Evolutionary conservation across 2,113 vertebrate species (phyloP).

Genomic region (Chauna torquata): DNA sequence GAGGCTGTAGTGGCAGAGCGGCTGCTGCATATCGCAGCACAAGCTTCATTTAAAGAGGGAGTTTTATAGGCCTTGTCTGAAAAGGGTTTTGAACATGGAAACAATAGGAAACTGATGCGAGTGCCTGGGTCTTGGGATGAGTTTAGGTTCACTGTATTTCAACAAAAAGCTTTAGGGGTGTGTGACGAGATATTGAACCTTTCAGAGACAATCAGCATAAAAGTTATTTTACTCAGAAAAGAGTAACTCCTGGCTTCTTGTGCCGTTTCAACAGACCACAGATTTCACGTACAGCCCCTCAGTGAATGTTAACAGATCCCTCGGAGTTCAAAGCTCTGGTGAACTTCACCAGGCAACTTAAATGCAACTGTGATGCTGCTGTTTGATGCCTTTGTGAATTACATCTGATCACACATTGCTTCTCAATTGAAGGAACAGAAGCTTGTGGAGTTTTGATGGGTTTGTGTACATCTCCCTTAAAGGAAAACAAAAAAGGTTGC

Average conservation of each 20-base stretch:
- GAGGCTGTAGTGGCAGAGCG: background rate
- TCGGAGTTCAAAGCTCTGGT: background rate
- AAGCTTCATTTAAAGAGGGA: background rate
- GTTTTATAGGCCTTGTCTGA: background rate
- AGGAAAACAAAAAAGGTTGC: background rate
- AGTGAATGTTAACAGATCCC: background rate
- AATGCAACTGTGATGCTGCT: background rate
- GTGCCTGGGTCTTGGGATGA: background rate
- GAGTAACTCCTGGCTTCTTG: background rate
- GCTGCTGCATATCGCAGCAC: no score
- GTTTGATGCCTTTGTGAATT: background rate
- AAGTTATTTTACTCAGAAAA: background rate
- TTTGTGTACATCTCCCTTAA: background rate
- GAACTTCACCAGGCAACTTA: background rate
- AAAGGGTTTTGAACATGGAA: background rate
- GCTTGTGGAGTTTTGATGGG: background rate
- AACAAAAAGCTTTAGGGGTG: background rate
- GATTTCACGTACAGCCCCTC: background rate
- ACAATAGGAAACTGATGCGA: background rate
- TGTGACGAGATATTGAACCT: background rate
- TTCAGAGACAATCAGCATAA: background rate
- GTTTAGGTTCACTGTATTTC: background rate
- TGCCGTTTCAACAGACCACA: background rate
- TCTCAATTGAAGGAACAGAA: background rate
- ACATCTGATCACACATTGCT: rapidly evolving